Conservation (phyloP, 2,797 vertebrate species). For the Tangara arthus region DNA sequence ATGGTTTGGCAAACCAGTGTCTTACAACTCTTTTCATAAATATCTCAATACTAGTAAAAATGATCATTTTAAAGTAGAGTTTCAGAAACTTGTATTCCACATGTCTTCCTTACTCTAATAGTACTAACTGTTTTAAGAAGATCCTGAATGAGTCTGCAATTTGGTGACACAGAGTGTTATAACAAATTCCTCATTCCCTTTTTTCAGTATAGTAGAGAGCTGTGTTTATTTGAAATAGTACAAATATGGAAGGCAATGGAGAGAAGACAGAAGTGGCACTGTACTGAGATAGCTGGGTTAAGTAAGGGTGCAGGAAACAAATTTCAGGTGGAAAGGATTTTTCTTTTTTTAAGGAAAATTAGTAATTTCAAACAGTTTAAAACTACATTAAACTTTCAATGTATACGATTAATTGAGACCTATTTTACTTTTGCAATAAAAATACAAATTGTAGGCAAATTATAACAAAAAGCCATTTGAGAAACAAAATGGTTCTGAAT, state of each 20-base stretch:
- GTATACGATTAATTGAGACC: neutral
- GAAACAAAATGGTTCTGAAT: neutral
- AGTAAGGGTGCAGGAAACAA: neutral
- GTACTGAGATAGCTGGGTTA: neutral
- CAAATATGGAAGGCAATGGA: neutral
- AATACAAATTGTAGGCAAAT: neutral
- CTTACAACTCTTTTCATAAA: neutral
- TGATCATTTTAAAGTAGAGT: neutral
- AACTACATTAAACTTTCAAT: neutral
- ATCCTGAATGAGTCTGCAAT: neutral
- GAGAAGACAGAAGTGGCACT: neutral
- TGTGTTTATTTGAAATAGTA: neutral
- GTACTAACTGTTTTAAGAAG: neutral
- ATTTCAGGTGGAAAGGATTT: neutral
- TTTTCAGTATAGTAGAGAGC: neutral
- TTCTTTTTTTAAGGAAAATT: neutral
- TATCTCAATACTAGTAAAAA: neutral
- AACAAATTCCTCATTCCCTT: neutral
- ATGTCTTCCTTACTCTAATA: neutral
- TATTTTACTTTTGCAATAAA: neutral
- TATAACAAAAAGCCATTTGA: neutral
- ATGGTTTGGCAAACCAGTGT: neutral
- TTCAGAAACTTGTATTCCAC: neutral
- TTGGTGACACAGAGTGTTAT: neutral
- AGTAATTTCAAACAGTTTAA: neutral